Evolutionary conservation across 2,113 vertebrate genomes (phyloP), one percentile per base, ranked within the genome.

Genomic region (Rhynchopsitta pachyrhyncha): DNA sequence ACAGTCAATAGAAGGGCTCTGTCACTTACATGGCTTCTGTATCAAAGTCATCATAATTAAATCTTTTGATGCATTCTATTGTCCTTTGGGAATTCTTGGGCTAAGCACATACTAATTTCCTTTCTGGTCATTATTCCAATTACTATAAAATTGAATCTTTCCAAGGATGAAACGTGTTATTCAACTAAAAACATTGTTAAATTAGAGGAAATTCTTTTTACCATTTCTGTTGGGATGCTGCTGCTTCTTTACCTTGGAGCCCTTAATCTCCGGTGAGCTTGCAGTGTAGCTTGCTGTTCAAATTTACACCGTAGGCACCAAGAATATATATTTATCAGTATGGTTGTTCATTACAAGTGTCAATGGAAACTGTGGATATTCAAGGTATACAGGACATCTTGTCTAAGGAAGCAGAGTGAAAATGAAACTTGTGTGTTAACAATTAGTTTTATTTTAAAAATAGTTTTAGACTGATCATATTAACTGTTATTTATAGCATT

Each of bases 1-100:
- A 97, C 97, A 97, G 95, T 97, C 94, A 96, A 96, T 97, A 91
- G 95, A 98, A 98, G 98, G 98, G 98, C 98, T 99, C 97, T 94
- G 88, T 97, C 95, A 97, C 95, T 95, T 96, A 90, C 91, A 95
- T 90, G 96, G 94, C 96, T 97, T 96, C 75, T 96, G 97, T 96
- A 94, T 86, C 93, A 88, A 93, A 89, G 85, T 93, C 59, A 84
- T 62, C 80, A 83, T 68, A 73, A 97, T 97, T 96, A 96, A 97
- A 97, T 91, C 86, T 96, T 97, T 94, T 76, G 85, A 95, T 55
- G 86, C 90, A 94, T 97, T 96, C 95, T 95, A 80, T 82, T 15
- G n/a, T 87, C 84, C 81, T 91, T 92, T 96, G 92, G 92, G 90
- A 77, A 74, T 97, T 97, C 91, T 94, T 95, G 68, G 57, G 41